Percentiles rank a stretch among this genome's conserved stretches.
These are phyloP conservation scores for Drosophila maculinotata DNA, from an alignment of 2,888 invertebrate genomes.

Conservation along the genomic window DNA sequence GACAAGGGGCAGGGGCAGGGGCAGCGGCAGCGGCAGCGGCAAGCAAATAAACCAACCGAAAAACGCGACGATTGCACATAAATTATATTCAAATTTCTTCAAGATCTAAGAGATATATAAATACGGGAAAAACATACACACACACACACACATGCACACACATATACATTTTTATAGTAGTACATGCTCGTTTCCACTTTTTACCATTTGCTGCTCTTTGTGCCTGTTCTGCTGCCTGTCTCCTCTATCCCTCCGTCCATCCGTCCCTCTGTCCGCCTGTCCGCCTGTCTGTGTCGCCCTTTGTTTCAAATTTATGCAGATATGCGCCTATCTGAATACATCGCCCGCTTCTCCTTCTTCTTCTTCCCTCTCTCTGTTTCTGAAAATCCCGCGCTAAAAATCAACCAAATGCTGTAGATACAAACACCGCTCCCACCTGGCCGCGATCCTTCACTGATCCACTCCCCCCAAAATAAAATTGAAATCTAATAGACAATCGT, in stretches of 20 bases:
- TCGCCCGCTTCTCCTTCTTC: slow-evolving; percentile 11
- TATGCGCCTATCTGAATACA: slow-evolving; percentile 54
- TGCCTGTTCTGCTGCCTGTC: slow-evolving; percentile 14
- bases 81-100: slow-evolving; percentile 81
- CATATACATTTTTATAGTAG: no score
- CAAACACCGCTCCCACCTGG: slow-evolving; percentile 38
- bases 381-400: slow-evolving; percentile 54
- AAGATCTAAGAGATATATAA: slow-evolving; percentile 79
- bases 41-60: slow-evolving; percentile 75
- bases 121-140: slow-evolving; percentile 66
- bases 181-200: slow-evolving; percentile 56
- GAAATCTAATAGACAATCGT: slow-evolving; percentile 18
- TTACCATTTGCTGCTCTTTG: slow-evolving; percentile 49
- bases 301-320: slow-evolving; percentile 70
- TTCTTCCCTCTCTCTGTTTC: neutral
- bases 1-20: slow-evolving; percentile 7
- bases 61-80: slow-evolving; percentile 80
- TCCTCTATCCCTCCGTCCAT: slow-evolving; percentile 11
- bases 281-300: slow-evolving; percentile 28
- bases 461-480: slow-evolving; percentile 14
- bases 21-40: slow-evolving; percentile 21
- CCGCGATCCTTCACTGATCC: slow-evolving; percentile 38
- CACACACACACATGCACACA: slow-evolving; percentile 29
- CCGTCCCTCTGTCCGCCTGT: slow-evolving; percentile 9
- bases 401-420: slow-evolving; percentile 27